phyloP scores from a whole-genome alignment of 2,113 vertebrate genomes.

The Marcusenius ussheri region DNA sequence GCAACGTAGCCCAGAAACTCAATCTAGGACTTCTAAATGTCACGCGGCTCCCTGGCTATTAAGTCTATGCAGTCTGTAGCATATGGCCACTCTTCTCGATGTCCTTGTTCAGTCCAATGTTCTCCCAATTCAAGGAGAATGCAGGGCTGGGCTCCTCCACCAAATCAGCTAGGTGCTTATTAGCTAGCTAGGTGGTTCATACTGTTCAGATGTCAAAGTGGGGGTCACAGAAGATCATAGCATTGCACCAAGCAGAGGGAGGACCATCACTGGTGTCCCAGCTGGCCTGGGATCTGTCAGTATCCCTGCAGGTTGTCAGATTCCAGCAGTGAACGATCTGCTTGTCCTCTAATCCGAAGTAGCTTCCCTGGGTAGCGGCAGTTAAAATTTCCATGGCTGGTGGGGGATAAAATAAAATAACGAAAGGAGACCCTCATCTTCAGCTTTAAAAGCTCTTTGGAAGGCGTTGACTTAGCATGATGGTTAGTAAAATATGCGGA shows the following conservation, averaged over 20 bases:
- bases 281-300: neutral
- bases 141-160: neutral
- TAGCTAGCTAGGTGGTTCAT: neutral
- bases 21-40: neutral
- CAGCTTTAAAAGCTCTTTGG: neutral
- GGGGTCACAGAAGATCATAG: neutral
- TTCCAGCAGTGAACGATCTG: neutral
- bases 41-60: neutral
- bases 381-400: neutral
- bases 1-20: neutral
- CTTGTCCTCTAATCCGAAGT: neutral
- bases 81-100: too few relatives aligned
- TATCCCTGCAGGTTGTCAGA: neutral
- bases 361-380: neutral
- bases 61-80: neutral
- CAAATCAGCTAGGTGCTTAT: neutral
- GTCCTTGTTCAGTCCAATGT: neutral
- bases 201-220: neutral
- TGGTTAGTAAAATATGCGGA: neutral
- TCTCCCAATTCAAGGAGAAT: neutral
- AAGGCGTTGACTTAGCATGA: neutral
- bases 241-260: neutral
- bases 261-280: neutral
- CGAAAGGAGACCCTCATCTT: neutral
- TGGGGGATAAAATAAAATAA: neutral